phyloP scores from a whole-genome alignment of 2,797 vertebrate genomes.

The Mionectes olivaceus region DNA sequence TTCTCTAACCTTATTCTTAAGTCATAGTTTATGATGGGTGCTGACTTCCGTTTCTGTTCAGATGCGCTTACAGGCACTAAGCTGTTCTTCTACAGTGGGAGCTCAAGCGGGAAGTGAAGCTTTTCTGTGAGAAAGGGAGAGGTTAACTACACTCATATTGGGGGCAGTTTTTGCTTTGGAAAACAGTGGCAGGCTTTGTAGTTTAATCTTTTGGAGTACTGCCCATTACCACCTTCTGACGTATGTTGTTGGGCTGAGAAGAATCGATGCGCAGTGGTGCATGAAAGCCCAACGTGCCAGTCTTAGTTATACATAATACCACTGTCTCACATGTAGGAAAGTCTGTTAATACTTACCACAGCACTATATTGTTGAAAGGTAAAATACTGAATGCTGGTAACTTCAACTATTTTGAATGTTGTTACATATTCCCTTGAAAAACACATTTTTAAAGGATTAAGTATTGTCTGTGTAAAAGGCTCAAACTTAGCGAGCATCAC shows the following conservation, averaged over 20 bases:
- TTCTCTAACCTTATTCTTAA: background rate
- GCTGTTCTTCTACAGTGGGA: background rate
- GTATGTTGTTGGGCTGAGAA: background rate
- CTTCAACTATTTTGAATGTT: background rate
- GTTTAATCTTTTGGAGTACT: conserved; percentile 39
- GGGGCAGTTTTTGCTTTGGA: conserved; percentile 4
- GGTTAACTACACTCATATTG: conserved; percentile 27
- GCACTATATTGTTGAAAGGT: background rate
- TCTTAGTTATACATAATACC: background rate
- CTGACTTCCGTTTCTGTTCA: background rate
- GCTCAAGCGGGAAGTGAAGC: background rate
- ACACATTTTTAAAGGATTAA: background rate
- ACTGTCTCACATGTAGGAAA: background rate
- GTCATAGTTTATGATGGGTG: background rate
- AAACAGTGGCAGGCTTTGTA: conserved; percentile 33
- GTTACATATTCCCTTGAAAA: background rate
- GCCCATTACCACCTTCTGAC: conserved; percentile 32
- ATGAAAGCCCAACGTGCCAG: background rate
- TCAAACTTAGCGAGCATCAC: background rate
- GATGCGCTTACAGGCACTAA: background rate
- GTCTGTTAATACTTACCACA: conserved; percentile 17
- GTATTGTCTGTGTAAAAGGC: background rate
- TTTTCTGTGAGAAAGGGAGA: conserved; percentile 7
- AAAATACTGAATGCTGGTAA: background rate
- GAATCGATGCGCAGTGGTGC: background rate